Base-by-base conservation (phyloP, 2,113 vertebrate genomes). In the Vulpes vulpes region DNA sequence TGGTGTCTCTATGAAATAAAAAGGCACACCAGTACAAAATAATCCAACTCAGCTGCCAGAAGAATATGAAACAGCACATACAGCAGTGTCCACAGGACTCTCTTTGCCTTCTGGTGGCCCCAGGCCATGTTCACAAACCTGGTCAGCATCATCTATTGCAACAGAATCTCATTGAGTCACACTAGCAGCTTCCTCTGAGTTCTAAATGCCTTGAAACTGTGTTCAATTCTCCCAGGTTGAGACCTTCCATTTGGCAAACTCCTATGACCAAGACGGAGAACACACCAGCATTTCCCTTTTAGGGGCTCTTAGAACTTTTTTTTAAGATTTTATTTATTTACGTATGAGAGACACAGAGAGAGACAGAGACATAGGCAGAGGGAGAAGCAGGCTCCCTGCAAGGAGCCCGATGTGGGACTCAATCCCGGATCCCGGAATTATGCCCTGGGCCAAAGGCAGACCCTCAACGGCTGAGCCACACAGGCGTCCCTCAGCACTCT, bases 1-100 rank as follows among this genome's bases (percentile, higher is more conserved):
- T 51, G 49, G 25, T n/a, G 55, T 86, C 59, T 89, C 83, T 53
- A n/a, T 12, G 62, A 94, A 49, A 91, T 84, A 88, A 83, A 85
- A 87, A 85, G 81, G 35, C 14, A 43, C 43, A 43, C 64, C 14
- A 53, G 71, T 38, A 65, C 5, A 27, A 85, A 88, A 73, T 30
- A 32, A 85, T 10, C 19, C 55, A 74, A 87, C 38, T 6, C 23
- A 25, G 86, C 79, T 51, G 38, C 57, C 64, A 35, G 5, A 5
- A 73, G 69, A 92, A 49, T 17, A 65, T 5, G n/a, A 35, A 69
- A 25, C 12, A 35, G 35, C 27, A n/a, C 35, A 55, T 5, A 25
- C 11, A 95, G 4, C 32, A 62, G 16, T 20, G 57, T 12, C 62
- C n/a, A 16, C 5, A 38, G 49, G 1, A 51, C 32, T 59, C 20